Base-by-base conservation (phyloP, 64 coral and sea anemone species). In the Stylophora pistillata region DNA sequence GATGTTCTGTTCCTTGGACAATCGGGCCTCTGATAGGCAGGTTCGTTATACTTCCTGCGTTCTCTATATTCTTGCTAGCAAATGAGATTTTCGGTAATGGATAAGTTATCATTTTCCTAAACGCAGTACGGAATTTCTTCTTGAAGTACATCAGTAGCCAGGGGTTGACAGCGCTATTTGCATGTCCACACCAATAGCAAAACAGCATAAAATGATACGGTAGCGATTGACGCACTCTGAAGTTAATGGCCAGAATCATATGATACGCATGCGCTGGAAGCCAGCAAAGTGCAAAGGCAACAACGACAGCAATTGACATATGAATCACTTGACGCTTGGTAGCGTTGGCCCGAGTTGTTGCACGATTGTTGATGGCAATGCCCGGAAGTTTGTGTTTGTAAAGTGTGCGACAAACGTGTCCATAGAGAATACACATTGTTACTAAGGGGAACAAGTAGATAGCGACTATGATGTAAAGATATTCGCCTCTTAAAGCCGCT, bases 211-310 rank as follows among this genome's bases (percentile, higher is more conserved):
- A 14, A 20, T 65, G 64, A 5, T 6, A 1, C 3, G 78, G 78
- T 5, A 59, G 4, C 78, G 30, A 14, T 1, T 0, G 0, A 13
- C 30, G 17, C 13, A 33, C 2, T 0, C 4, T 11, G 17, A 3
- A 23, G 15, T 65, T 58, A 11, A 82, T 65, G 6, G 31, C 59
- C 32, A 82, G 14, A 31, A 82, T 65, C 58, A 65, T 23, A 30
- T 82, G 79, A 82, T 33, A 66, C 58, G 65, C 34, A 52, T 82
- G 79, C n/a, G 59, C 79, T 23, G 79, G 79, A 82, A 82, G 79
- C 59, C 79, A 82, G 13, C 79, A 41, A 12, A 66, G 79, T 65
- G 58, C 79, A 15, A 82, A 82, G 7, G 30, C 79, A 4, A 82
- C 21, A 18, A 65, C 79, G 20, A 82, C 47, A 32, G 59, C 31